These are phyloP conservation scores for Paraplagusia blochii DNA, from an alignment of 2,113 vertebrate species.

Conservation along the genomic window DNA sequence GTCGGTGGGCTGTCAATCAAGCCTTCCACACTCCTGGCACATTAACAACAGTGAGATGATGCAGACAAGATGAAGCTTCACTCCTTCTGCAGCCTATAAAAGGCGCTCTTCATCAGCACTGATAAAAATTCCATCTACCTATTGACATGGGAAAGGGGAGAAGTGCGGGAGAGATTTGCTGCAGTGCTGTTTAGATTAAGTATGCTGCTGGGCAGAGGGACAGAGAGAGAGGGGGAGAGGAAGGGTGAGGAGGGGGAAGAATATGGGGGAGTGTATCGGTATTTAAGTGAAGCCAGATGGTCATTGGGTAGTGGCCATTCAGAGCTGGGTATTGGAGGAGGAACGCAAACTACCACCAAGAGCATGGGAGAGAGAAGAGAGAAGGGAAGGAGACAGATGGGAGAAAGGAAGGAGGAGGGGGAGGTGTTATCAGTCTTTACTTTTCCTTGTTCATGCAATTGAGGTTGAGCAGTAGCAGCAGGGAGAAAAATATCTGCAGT, in stretches of 20 bases:
- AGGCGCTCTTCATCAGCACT: slow-evolving; percentile 49
- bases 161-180: slow-evolving; percentile 40
- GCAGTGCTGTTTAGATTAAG: slow-evolving; percentile 45
- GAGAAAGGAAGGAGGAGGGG: neutral
- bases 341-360: slow-evolving; percentile 31
- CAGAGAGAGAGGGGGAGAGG: slow-evolving; percentile 8
- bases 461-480: slow-evolving; percentile 23
- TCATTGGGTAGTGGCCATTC: slow-evolving; percentile 4
- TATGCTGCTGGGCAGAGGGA: slow-evolving; percentile 33
- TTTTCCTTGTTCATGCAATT: slow-evolving; percentile 42
- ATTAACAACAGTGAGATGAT: slow-evolving; percentile 31
- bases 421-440: slow-evolving; percentile 21
- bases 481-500: slow-evolving; percentile 32
- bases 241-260: neutral
- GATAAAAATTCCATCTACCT: slow-evolving; percentile 56
- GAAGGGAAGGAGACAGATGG: no score
- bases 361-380: slow-evolving; percentile 40
- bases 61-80: slow-evolving; percentile 16
- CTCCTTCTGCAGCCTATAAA: slow-evolving; percentile 45
- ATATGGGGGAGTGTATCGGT: slow-evolving; percentile 2
- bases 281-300: slow-evolving; percentile 51
- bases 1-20: no score
- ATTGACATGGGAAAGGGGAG: slow-evolving; percentile 39
- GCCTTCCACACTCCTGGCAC: neutral
- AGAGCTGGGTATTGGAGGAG: slow-evolving; percentile 7